These are phyloP conservation scores for Todiramphus saurophagus DNA, from an alignment of 2,113 vertebrate species.

Conservation along the genomic window DNA sequence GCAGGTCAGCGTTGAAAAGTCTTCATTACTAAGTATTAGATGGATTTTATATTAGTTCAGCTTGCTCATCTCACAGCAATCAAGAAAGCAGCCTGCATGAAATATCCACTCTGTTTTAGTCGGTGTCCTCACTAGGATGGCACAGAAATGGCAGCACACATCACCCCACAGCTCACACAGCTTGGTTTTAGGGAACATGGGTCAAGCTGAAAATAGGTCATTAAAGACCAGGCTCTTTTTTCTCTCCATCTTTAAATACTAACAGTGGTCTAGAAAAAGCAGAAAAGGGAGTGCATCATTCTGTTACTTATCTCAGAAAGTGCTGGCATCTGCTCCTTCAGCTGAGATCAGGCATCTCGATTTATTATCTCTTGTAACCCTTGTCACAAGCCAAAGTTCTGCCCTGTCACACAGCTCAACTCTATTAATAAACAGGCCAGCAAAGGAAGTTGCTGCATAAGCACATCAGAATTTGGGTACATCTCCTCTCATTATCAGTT, in stretches of 20 bases:
- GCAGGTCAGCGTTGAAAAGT: not conserved
- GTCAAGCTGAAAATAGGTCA: not conserved
- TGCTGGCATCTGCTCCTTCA: not conserved
- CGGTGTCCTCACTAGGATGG: not conserved
- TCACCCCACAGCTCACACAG: not conserved
- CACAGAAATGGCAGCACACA: not conserved
- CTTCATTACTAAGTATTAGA: not conserved
- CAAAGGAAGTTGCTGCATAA: not conserved
- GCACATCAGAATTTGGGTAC: not conserved
- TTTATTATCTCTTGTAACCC: not conserved
- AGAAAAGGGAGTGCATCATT: not conserved
- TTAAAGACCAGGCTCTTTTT: not conserved
- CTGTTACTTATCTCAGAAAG: not conserved
- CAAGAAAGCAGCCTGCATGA: not conserved
- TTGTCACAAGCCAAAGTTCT: not conserved
- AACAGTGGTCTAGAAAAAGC: not conserved
- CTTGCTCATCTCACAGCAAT: not conserved
- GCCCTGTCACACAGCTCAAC: not conserved
- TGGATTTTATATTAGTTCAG: not conserved
- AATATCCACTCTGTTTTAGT: not conserved
- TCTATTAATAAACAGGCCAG: not conserved
- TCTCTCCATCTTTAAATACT: not conserved
- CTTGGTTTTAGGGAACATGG: not conserved
- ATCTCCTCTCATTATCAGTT: rapidly evolving
- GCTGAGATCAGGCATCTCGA: not conserved